Conservation (phyloP, 2,888 invertebrate species). For the Aleiodes leptofemur region DNA sequence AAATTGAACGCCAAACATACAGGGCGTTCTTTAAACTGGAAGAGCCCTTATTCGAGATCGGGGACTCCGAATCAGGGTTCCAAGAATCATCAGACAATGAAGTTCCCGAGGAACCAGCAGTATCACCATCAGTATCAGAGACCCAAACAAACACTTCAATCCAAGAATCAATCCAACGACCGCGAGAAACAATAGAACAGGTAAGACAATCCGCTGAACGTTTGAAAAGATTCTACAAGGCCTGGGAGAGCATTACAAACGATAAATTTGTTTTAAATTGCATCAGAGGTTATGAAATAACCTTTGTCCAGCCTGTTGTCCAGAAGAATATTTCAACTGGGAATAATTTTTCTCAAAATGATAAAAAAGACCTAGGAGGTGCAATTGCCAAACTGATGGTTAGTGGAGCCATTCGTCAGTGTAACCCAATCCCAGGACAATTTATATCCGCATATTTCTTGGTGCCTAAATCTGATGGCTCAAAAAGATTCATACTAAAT, state of each 20-base stretch:
- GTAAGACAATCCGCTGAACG: not conserved
- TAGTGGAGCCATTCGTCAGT: too few species aligned
- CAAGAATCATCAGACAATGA: too few species aligned
- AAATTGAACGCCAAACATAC: too few species aligned
- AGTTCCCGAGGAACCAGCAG: not conserved
- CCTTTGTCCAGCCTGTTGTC: too few species aligned
- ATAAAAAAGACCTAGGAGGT: too few species aligned
- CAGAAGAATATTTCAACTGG: too few species aligned
- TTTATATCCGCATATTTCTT: not conserved
- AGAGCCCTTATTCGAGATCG: too few species aligned
- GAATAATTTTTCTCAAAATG: too few species aligned
- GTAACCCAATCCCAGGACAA: too few species aligned
- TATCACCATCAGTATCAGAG: not conserved
- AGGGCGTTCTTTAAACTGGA: too few species aligned
- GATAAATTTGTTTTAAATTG: not conserved
- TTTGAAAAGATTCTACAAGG: not conserved
- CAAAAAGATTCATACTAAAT: not conserved
- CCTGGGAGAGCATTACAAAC: not conserved
- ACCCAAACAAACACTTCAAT: not conserved
- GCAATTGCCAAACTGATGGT: too few species aligned
- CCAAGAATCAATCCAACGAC: not conserved
- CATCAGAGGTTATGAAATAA: not conserved
- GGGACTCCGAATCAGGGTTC: too few species aligned
- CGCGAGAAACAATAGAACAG: constrained; percentile 1
- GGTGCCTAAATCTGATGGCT: not conserved